phyloP scores from a whole-genome alignment of 92 coral and sea anemone genomes.

The Palythoa caribaeorum region DNA sequence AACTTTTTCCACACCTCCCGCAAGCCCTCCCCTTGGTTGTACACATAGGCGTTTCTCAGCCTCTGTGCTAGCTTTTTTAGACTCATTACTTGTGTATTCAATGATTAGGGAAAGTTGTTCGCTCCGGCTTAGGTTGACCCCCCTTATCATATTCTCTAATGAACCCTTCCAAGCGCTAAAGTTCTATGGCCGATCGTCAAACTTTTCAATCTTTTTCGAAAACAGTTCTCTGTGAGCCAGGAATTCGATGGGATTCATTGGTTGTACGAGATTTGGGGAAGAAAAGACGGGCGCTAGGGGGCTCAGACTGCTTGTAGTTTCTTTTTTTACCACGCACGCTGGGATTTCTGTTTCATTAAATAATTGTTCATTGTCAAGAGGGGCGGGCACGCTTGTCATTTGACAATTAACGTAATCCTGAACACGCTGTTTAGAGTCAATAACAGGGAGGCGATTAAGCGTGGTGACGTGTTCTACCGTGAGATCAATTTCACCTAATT shows the following conservation, averaged over 20 bases:
- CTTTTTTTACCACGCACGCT: slow-evolving; percentile 6
- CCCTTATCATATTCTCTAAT: too few species aligned
- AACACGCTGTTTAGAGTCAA: slow-evolving; percentile 40
- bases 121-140: too few species aligned
- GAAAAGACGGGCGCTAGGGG: slow-evolving; percentile 33
- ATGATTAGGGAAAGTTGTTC: too few species aligned
- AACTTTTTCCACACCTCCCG: too few species aligned
- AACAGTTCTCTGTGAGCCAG: slow-evolving; percentile 62
- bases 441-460: slow-evolving; percentile 37
- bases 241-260: slow-evolving; percentile 50
- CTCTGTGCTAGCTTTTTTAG: too few species aligned
- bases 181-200: too few species aligned
- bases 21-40: too few species aligned
- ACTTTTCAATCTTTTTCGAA: too few species aligned
- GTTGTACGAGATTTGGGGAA: not conserved
- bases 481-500: slow-evolving; percentile 31
- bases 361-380: not conserved
- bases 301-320: slow-evolving; percentile 22
- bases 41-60: too few species aligned
- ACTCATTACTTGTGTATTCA: too few species aligned
- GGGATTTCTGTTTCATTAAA: not conserved
- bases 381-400: not conserved
- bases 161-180: too few species aligned
- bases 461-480: slow-evolving; percentile 6
- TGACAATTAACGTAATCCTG: slow-evolving; percentile 52